Base-by-base conservation (phyloP, 2,797 vertebrate species). In the Pyrocephalus nanus region DNA sequence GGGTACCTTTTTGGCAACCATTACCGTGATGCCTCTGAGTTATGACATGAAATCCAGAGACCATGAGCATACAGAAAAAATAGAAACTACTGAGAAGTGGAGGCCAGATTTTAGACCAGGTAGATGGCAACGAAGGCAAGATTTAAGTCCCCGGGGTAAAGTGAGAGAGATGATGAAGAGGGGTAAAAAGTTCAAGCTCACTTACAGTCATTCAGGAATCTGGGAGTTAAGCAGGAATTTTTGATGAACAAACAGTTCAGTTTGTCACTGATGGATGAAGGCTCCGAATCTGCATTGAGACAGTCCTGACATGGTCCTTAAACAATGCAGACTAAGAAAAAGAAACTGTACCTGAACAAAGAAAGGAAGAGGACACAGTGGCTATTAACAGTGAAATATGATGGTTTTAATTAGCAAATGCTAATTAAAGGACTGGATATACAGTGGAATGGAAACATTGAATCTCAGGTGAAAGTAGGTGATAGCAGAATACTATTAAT, bases 401-500 rank as follows among this genome's bases (percentile, higher is more conserved):
- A 90, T 92, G 89, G 0, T 27, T 91, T 92, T 96, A 97, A 97
- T 97, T 97, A 97, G 90, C 47, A 92, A 94, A 87, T 92, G 74
- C 86, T 97, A 97, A 97, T 96, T 95, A 92, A 77, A 79, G 65
- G 85, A 71, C 92, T 74, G 82, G 88, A 91, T 94, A 87, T 95
- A 95, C 40, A 83, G 74, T 58, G 67, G 65, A 93, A 93, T 50
- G 90, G 88, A 90, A 90, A 80, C 79, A 75, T 19, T 30, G 43
- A 91, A 96, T 96, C 89, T 97, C 93, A 95, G 90, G 93, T 97
- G 95, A 95, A 95, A 94, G 86, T 40, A 80, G 50, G 84, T 94
- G 96, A 97, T 95, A 96, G 92, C 90, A 95, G 94, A 97, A 91
- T 87, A 80, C 87, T 86, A 96, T 97, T 96, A 96, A 96, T 93